Percentiles rank a stretch among this genome's conserved stretches.
These are phyloP conservation scores for Dryobotodes eremita DNA, from an alignment of 2,888 invertebrate species.

Conservation along the genomic window DNA sequence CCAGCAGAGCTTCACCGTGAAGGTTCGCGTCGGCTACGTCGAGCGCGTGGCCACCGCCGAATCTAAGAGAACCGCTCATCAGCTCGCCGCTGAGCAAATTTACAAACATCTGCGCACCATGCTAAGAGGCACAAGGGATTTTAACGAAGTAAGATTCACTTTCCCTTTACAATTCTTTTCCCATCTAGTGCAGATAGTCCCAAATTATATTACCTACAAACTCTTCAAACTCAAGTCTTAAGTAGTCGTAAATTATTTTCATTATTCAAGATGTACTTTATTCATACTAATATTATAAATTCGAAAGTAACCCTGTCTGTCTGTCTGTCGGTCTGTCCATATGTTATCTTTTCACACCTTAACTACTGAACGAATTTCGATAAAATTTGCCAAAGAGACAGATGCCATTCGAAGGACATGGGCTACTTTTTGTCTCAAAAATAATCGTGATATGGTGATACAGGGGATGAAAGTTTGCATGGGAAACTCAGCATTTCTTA, in stretches of 20 bases:
- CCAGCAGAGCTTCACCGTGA: background rate
- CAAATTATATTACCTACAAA: background rate
- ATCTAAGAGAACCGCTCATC: background rate
- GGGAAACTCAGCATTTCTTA: too few relatives aligned
- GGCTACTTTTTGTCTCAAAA: too few relatives aligned
- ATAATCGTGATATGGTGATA: too few relatives aligned
- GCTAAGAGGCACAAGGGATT: background rate
- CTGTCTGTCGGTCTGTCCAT: too few relatives aligned
- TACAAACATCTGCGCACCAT: slow-evolving; percentile 13
- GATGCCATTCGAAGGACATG: too few relatives aligned
- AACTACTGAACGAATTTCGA: too few relatives aligned
- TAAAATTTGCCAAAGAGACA: too few relatives aligned
- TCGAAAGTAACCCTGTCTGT: too few relatives aligned
- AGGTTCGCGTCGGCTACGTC: slow-evolving; percentile 10
- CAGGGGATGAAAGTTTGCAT: too few relatives aligned
- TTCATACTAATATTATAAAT: too few relatives aligned
- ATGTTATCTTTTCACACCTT: too few relatives aligned
- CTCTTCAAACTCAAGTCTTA: too few relatives aligned
- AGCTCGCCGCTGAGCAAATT: slow-evolving; percentile 30
- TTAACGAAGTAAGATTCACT: slow-evolving; percentile 23
- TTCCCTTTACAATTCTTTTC: background rate
- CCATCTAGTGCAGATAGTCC: background rate
- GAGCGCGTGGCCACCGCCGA: background rate
- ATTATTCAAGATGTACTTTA: background rate
- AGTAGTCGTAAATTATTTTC: background rate